Base-by-base conservation (phyloP, 2,888 invertebrate genomes). In the Rhingia rostrata region DNA sequence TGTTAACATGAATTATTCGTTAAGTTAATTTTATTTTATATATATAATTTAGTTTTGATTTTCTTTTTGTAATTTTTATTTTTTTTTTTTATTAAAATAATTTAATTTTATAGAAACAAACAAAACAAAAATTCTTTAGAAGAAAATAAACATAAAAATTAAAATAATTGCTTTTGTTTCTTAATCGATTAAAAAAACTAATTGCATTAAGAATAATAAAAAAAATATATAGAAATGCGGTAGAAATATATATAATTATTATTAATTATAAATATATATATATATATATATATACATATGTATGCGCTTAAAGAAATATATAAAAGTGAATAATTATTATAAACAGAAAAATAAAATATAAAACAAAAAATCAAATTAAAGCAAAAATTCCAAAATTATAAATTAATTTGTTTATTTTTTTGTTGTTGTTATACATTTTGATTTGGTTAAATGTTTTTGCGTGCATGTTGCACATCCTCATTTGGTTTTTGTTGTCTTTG, bases 251-350 rank as follows among this genome's bases (percentile, higher is more conserved):
- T 66, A 80, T 84, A 83, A 80, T 86, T 84, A 80, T 80, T 74
- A 82, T 61, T 86, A 83, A 81, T 77, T 86, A 75, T 66, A 79
- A 58, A 85, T 72, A 78, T 78, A 74, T 73, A 70, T 60, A 85
- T 72, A 78, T 78, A 74, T 73, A 70, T 60, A 64, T 73, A 74
- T 54, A 53, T 60, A 72, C 54, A 75, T 77, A 67, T 60, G 37
- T 51, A 74, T 58, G 73, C 74, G 75, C 78, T 80, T 81, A 80
- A 67, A 60, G 49, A 77, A 56, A 49, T 2, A 61, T 60, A 74
- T 49, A 81, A 33, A 86, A 54, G 41, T 72, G 67, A 67, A 83
- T 45, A 63, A 78, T 22, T 22, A 73, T 75, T 51, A 53, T 70
- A 32, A 49, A 60, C 56, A 47, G 66, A 60, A 60, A 77, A n/a